A percentile compares a stretch with the other conserved stretches of the same genome.
Conservation (phyloP, 2,888 invertebrate genomes). For the Nomada fabriciana region DNA sequence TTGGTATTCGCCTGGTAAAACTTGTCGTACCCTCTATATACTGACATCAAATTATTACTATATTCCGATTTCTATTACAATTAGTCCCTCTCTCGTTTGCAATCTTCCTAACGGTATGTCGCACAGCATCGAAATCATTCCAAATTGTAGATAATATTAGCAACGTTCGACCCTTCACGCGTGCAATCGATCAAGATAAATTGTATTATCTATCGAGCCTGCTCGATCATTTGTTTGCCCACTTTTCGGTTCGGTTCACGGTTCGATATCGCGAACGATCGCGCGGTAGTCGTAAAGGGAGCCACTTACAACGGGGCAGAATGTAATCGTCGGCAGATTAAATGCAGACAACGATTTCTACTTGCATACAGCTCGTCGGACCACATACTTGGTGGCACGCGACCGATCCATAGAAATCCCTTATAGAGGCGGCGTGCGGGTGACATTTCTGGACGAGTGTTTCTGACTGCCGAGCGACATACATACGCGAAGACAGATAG, state of each 20-base stretch:
- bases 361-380: slow-evolving; percentile 61
- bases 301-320: slow-evolving; percentile 60
- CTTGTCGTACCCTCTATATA: slow-evolving; percentile 47
- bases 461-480: slow-evolving; percentile 82
- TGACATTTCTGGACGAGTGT: slow-evolving; percentile 84
- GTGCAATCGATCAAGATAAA: neutral
- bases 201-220: neutral
- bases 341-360: slow-evolving; percentile 62
- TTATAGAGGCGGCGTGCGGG: slow-evolving; percentile 77
- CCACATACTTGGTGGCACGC: slow-evolving; percentile 76
- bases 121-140: neutral
- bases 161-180: no score
- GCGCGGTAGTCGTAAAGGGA: slow-evolving; percentile 41
- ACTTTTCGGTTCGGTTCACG: slow-evolving; percentile 10
- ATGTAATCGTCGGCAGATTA: slow-evolving; percentile 65
- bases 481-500: slow-evolving; percentile 78
- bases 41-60: slow-evolving; percentile 28
- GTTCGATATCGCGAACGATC: slow-evolving; percentile 45
- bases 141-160: no score
- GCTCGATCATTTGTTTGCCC: slow-evolving; percentile 1
- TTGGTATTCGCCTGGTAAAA: slow-evolving; percentile 7
- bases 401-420: slow-evolving; percentile 80
- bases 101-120: neutral
- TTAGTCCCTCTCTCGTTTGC: neutral
- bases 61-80: neutral